Evolutionary conservation across 1,140 invertebrate genomes (phyloP), one percentile per base, ranked within the genome.

Genomic region (Cotesia chilonis): DNA sequence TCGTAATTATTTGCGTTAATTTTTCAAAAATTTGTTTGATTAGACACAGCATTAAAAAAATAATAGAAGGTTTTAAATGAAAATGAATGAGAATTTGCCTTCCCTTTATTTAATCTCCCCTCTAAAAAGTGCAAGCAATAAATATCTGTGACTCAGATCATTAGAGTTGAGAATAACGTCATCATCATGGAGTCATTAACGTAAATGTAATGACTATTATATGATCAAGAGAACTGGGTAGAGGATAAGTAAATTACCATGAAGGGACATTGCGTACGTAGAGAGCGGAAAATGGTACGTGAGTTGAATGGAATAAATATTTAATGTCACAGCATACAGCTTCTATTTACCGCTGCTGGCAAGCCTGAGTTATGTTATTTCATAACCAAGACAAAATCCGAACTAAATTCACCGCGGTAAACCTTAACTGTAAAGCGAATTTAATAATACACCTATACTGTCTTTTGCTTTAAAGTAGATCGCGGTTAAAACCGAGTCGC

Each of bases 381-480:
- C 4, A 7, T 54, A 52, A 35, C n/a, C 66, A 7, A 55, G 52
- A 36, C 14, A 38, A 68, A 38, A 68, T 52, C 54, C 63, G 41
- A 17, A 38, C 47, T 20, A 36, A 35, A 68, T 37, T 37, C 38
- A 60, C 38, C 28, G 37, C 67, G 61, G 57, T 64, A 65, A 61
- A 63, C 57, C 35, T 63, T 47, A 38, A 71, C 68, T 70, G 68
- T 71, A 71, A 54, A 28, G 28, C 28, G 61, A 71, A 54, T 75
- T 47, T 69, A 75, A 28, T 75, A 72, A 72, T 72, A 66, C 54
- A 12, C 35, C 41, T 47, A 47, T 47, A 47, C 6, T 17, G 68
- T 28, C 65, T 28, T 70, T 72, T 70, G 70, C 47, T 65, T 54
- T 20, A 47, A 67, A 75, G 72, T 75, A 75, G 72, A 75, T 75